Conservation (phyloP, 2,888 invertebrate genomes). For the Leptarthrus brevirostris region DNA sequence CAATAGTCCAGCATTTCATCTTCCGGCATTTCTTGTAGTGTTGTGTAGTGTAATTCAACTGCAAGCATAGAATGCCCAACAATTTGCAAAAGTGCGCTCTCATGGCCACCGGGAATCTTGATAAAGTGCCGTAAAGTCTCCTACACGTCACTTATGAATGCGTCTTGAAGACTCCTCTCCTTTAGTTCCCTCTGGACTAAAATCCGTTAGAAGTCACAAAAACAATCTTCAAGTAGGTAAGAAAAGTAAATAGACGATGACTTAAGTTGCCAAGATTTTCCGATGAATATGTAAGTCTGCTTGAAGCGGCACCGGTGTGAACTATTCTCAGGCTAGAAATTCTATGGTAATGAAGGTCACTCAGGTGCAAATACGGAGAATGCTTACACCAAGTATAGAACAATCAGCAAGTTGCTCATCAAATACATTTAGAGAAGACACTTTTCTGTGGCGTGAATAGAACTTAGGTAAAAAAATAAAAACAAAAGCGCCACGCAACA, state of each 20-base stretch:
- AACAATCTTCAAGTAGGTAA: not conserved
- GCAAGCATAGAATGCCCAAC: no score
- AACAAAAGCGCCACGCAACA: constrained; percentile 29
- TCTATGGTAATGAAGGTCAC: constrained; percentile 43
- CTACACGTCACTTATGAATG: constrained; percentile 11
- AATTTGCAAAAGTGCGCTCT: not conserved
- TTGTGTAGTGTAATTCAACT: no score
- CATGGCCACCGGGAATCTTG: not conserved
- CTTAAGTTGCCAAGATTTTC: constrained; percentile 7
- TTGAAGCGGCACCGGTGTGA: not conserved
- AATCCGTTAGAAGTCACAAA: constrained; percentile 29
- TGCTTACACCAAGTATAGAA: constrained; percentile 2
- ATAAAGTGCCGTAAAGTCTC: constrained; percentile 29
- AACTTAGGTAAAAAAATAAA: not conserved
- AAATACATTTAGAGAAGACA: constrained; percentile 8
- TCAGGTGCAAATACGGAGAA: constrained; percentile 22
- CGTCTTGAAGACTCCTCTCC: not conserved
- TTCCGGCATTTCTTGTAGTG: no score
- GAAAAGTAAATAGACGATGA: constrained; percentile 1
- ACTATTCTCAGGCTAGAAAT: constrained; percentile 19
- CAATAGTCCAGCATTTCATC: no score
- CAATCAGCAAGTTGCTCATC: constrained; percentile 8
- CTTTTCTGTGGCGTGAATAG: not conserved
- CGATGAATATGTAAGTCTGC: constrained; percentile 12
- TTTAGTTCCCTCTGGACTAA: not conserved